Evolutionary conservation across 2,113 vertebrate species (phyloP).

Genomic region (Galemys pyrenaicus): DNA sequence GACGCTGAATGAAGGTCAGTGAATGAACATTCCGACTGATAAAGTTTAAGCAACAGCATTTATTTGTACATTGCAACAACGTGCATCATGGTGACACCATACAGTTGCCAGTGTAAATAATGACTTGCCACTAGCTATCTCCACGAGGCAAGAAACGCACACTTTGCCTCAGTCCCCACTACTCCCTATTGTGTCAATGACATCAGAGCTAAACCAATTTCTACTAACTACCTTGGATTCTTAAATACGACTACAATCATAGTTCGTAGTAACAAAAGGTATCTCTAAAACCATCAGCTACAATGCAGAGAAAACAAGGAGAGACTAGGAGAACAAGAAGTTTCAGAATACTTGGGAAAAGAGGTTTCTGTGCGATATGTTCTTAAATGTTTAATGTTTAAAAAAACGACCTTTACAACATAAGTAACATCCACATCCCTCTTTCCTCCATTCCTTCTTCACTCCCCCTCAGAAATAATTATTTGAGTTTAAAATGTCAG

Average conservation of each 20-base stretch:
- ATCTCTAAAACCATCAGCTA: neutral
- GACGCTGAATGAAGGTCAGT: neutral
- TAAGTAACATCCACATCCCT: neutral
- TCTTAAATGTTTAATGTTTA: neutral
- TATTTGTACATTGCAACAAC: neutral
- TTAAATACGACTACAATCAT: neutral
- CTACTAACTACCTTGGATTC: neutral
- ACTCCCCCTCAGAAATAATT: neutral
- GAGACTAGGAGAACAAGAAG: neutral
- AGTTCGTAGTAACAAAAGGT: neutral
- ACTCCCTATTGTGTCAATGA: neutral
- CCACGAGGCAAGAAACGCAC: rapidly evolving
- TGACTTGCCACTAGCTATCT: neutral
- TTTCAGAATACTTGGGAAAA: neutral
- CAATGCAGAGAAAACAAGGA: neutral
- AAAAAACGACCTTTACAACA: constrained; percentile 29
- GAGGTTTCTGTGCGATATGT: neutral
- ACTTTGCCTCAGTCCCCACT: neutral
- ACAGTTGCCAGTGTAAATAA: neutral
- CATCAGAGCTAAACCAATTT: neutral
- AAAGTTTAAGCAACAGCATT: neutral
- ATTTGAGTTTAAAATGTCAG: constrained; percentile 60
- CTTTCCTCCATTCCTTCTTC: neutral
- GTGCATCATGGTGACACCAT: neutral
- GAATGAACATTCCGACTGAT: neutral